Base-by-base conservation (phyloP, 1,140 invertebrate genomes). In the Listronotus bonariensis region DNA sequence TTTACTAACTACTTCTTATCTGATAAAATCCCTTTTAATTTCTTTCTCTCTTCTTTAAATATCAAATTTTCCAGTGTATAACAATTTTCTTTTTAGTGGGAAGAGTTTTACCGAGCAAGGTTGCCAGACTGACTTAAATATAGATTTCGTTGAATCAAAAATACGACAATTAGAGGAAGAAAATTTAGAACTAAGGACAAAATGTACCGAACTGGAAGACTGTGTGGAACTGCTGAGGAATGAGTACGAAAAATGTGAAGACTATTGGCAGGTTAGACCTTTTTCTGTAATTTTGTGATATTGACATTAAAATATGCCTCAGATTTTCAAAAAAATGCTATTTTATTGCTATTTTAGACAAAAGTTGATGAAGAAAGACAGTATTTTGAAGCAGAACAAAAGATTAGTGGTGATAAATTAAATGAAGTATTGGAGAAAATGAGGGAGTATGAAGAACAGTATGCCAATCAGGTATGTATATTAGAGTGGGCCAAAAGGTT, bases 181-280 rank as follows among this genome's bases (percentile, higher is more conserved):
- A 57, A 86, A 83, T 54, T 73, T 78, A 66, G 76, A 81, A 45
- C 72, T 86, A 49, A 72, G 77, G 20, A 80, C 84, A 40, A 84
- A 85, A 64, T 87, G 85, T 71, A 81, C 81, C 18, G 88, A 90
- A 31, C 78, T 92, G 12, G 89, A 92, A 76, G 79, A 80, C 17
- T 89, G 88, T 72, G 74, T 92, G 26, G 89, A 93, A 75, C 80
- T 88, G 68, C 77, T 93, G 72, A 85, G 84, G 69, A 79, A 82
- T 14, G 91, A 93, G 69, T 92, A 91, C 72, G 91, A 93, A 68
- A 86, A 87, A 65, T 91, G 90, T 72, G 92, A 94, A 77, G 91
- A 93, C 74, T 93, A 93, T 78, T 94, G 92, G 91, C 81, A 86
- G 54, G 60, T 63, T n/a, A n/a, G n/a, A n/a, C n/a, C n/a, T n/a